Evolutionary conservation across 2,113 vertebrate species (phyloP).

Genomic region (Cynoglossus semilaevis): DNA sequence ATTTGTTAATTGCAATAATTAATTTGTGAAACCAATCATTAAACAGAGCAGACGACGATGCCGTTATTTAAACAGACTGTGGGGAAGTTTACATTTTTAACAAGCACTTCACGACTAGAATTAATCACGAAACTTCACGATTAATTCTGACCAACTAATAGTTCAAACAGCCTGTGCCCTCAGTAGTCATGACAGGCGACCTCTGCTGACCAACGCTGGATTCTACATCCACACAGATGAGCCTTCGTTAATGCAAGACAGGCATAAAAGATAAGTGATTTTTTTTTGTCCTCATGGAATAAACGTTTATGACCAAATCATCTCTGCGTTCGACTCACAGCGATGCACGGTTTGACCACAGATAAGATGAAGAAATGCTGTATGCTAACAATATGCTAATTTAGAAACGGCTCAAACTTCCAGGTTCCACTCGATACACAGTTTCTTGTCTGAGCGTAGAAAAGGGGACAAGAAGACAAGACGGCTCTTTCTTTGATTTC

Average conservation of each 20-base stretch:
- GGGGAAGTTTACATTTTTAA: no score
- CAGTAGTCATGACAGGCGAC: slow-evolving; percentile 44
- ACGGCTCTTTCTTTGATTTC: slow-evolving; percentile 26
- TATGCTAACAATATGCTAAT: no score
- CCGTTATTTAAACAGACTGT: no score
- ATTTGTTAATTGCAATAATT: no score
- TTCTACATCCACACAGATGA: slow-evolving; percentile 52
- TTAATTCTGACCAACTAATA: no score
- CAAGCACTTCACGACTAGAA: no score
- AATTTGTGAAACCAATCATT: no score
- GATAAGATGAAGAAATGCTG: no score
- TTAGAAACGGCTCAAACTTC: not conserved
- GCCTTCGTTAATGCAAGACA: slow-evolving; percentile 45
- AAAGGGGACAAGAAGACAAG: slow-evolving; percentile 11
- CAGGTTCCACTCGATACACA: slow-evolving; percentile 1
- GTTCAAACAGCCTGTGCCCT: slow-evolving; percentile 34
- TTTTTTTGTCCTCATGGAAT: slow-evolving; percentile 8
- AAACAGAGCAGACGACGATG: no score
- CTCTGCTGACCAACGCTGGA: slow-evolving; percentile 31
- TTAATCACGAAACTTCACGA: no score
- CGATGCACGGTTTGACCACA: no score
- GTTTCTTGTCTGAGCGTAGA: slow-evolving; percentile 6
- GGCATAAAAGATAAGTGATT: slow-evolving; percentile 39
- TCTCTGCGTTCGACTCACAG: slow-evolving; percentile 4
- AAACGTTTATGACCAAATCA: slow-evolving; percentile 3